Evolutionary conservation across 2,113 vertebrate species (phyloP), one percentile per base, ranked within the genome.

Genomic region (Chaenogobius annularis): DNA sequence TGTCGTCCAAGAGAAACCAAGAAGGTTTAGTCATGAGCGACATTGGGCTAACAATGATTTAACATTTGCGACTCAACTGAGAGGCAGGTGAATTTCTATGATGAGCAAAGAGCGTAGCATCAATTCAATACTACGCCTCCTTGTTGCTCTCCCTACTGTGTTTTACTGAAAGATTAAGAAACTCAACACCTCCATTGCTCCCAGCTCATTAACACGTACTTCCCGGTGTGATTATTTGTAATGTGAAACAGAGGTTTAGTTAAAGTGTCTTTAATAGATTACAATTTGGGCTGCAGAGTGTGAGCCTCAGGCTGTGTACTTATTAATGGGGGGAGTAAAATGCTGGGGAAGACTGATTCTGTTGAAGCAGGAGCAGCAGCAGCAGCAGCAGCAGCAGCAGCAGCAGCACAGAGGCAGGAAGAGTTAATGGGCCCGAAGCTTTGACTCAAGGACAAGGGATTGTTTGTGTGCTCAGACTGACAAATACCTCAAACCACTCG

Each of bases 181-280:
- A 17, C 10, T 20, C 17, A 63, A 40, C 40, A 46, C 40, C 11
- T 46, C 11, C 37, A 80, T 80, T 4, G 47, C 79, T 66, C 72
- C 71, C 78, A 75, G 65, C 69, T 76, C 68, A 74, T 87, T 81
- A 85, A 73, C 73, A 80, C 78, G 75, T 72, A 78, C 82, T 85
- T 85, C 74, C 69, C 50, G 0, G 73, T 62, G 77, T 87, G 23
- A 44, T 67, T 85, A 84, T 85, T 85, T 86, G 73, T 70, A 75
- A 72, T 55, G 66, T 68, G 65, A 85, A 88, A 80, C 77, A 19
- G 68, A 71, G 78, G 78, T 87, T 85, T 82, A 76, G 85, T 82
- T 75, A 77, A 83, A 85, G 85, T 46, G 40, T 80, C 75, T 82
- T 66, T 83, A 75, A 62, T 81, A 72, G 72, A 80, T 78, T 74